Evolutionary conservation across 1,140 invertebrate species (phyloP).

Genomic region (Drosophila nannoptera): DNA sequence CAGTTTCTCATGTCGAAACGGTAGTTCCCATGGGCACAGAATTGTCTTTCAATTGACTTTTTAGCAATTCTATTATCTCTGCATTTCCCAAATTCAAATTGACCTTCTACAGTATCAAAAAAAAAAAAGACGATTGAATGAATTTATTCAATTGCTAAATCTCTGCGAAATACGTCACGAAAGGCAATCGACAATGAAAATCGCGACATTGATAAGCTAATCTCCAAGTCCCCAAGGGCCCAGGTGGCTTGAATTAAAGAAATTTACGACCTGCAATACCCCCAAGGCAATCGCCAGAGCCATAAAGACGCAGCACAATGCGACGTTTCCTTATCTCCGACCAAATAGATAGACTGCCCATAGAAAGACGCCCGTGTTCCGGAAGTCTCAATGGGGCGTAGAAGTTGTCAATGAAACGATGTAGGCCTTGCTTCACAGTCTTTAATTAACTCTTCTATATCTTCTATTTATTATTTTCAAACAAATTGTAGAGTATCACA

Average conservation of each 20-base stretch:
- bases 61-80: too few relatives aligned
- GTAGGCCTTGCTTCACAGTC: neutral
- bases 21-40: too few relatives aligned
- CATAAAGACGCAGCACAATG: slow-evolving; percentile 10
- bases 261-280: slow-evolving; percentile 60
- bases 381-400: slow-evolving; percentile 6
- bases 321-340: slow-evolving; percentile 38
- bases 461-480: neutral
- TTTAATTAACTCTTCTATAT: too few relatives aligned
- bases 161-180: slow-evolving; percentile 44
- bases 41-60: too few relatives aligned
- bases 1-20: too few relatives aligned
- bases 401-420: slow-evolving; percentile 10
- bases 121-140: slow-evolving; percentile 14
- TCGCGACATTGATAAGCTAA: slow-evolving; percentile 60
- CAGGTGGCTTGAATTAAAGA: slow-evolving; percentile 52
- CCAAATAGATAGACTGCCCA: neutral
- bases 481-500: neutral
- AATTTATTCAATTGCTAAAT: slow-evolving; percentile 46
- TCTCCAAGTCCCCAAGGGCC: slow-evolving; percentile 43
- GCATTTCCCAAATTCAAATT: too few relatives aligned
- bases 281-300: slow-evolving; percentile 35
- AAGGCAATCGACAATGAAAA: slow-evolving; percentile 58
- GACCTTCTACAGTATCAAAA: slow-evolving; percentile 14
- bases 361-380: slow-evolving; percentile 1